Conservation (phyloP, 2,888 invertebrate genomes). For the Pristionchus exspectatus region DNA sequence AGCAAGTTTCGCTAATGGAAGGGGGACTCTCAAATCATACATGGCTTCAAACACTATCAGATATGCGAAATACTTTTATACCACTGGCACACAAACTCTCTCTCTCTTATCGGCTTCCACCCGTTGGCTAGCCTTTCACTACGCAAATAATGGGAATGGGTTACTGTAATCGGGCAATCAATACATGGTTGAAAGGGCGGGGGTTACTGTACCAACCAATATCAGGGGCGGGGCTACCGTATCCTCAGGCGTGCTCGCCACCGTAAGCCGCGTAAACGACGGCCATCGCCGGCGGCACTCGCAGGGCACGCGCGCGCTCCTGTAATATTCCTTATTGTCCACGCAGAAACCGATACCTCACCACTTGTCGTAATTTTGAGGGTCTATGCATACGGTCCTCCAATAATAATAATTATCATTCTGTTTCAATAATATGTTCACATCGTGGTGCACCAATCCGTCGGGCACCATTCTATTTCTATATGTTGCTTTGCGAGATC, state of each 20-base stretch:
- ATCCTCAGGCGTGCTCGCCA: slow-evolving; percentile 29
- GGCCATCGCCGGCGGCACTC: slow-evolving; percentile 27
- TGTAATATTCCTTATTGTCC: background rate
- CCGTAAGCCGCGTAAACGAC: slow-evolving; percentile 48
- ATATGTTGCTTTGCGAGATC: too few species aligned
- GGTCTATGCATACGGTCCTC: too few species aligned
- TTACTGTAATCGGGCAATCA: background rate
- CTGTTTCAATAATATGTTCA: too few species aligned
- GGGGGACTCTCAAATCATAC: background rate
- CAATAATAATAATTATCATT: too few species aligned
- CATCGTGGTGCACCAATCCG: too few species aligned
- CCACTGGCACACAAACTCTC: slow-evolving; percentile 4
- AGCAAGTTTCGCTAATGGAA: background rate
- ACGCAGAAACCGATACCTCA: too few species aligned
- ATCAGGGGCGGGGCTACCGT: background rate
- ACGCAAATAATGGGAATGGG: background rate
- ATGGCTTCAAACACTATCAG: background rate
- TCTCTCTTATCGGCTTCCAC: background rate
- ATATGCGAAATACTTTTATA: slow-evolving; percentile 31
- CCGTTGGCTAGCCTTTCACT: slow-evolving; percentile 11
- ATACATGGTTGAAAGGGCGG: background rate
- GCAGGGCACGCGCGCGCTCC: background rate
- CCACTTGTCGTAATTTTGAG: too few species aligned
- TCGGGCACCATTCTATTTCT: too few species aligned
- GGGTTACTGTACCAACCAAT: background rate